A percentile compares a stretch with the other conserved stretches of the same genome.
Evolutionary conservation across 2,888 invertebrate genomes (phyloP).

Genomic region (Onchidella celtica): DNA sequence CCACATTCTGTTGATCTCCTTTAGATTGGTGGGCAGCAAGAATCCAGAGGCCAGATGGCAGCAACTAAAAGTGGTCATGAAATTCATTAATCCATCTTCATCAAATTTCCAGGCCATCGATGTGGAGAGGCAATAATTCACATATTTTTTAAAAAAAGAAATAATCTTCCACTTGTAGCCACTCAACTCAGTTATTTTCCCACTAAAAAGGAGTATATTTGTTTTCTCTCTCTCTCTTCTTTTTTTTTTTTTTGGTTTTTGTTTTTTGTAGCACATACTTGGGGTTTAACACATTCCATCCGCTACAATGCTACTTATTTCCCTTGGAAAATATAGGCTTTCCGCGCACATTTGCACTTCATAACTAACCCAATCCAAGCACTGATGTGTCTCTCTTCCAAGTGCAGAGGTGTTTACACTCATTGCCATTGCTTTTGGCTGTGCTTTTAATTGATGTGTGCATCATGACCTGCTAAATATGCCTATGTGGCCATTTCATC

Average conservation of each 20-base stretch:
- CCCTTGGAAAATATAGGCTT: no score
- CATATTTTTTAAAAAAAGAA: not conserved
- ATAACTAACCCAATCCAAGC: no score
- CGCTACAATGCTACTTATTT: no score
- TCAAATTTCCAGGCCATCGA: conserved; percentile 58
- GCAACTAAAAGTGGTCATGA: conserved; percentile 69
- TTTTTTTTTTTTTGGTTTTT: not conserved
- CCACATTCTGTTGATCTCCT: not conserved
- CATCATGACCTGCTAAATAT: conserved; percentile 2
- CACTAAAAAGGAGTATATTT: not conserved
- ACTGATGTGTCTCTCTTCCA: no score
- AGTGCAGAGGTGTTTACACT: no score
- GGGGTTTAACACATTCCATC: no score
- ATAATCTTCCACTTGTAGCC: conserved; percentile 9
- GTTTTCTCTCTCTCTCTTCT: not conserved
- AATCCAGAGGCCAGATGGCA: conserved; percentile 69
- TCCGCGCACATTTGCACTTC: no score
- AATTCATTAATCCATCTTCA: conserved; percentile 66
- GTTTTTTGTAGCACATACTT: no score
- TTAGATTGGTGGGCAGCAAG: conserved; percentile 43
- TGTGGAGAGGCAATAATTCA: conserved; percentile 67
- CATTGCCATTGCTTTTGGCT: not conserved
- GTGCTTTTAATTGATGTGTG: not conserved
- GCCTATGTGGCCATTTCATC: no score
- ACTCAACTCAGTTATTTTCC: conserved; percentile 10